A percentile compares a stretch with the other conserved stretches of the same genome.
Evolutionary conservation across 2,113 vertebrate genomes (phyloP).

Genomic region (Capricornis sumatraensis): DNA sequence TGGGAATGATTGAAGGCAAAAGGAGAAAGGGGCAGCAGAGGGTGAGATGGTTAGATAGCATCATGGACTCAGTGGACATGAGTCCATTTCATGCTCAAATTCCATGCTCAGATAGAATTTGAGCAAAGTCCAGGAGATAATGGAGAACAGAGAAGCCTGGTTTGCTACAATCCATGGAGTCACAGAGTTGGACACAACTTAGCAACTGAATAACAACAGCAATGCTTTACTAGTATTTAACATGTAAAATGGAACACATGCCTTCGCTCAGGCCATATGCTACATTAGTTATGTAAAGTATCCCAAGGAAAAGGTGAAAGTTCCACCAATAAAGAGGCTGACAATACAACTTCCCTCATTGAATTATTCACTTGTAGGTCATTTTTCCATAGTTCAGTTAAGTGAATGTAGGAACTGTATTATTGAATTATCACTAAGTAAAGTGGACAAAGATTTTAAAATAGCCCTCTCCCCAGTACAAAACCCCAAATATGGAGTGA

Average conservation of each 20-base stretch:
- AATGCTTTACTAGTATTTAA: neutral
- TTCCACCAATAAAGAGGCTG: neutral
- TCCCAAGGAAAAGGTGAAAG: neutral
- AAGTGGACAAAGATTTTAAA: neutral
- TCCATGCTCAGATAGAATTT: neutral
- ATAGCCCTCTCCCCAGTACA: neutral
- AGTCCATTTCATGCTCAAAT: neutral
- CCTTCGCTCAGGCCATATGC: neutral
- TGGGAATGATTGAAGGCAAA: neutral
- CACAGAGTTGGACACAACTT: neutral
- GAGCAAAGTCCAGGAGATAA: neutral
- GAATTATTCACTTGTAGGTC: neutral
- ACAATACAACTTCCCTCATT: neutral
- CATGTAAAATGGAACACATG: neutral
- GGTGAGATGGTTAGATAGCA: neutral
- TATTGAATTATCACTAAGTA: neutral
- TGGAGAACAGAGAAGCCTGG: neutral
- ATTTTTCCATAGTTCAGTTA: neutral
- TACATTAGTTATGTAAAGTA: neutral
- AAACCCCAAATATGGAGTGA: neutral
- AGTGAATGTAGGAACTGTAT: neutral
- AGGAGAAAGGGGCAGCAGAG: neutral
- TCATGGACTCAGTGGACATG: neutral
- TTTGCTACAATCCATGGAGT: neutral
- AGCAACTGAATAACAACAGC: neutral